A percentile compares a stretch with the other conserved stretches of the same genome.
phyloP scores from a whole-genome alignment of 2,888 invertebrate genomes.

The Meta bourneti region DNA sequence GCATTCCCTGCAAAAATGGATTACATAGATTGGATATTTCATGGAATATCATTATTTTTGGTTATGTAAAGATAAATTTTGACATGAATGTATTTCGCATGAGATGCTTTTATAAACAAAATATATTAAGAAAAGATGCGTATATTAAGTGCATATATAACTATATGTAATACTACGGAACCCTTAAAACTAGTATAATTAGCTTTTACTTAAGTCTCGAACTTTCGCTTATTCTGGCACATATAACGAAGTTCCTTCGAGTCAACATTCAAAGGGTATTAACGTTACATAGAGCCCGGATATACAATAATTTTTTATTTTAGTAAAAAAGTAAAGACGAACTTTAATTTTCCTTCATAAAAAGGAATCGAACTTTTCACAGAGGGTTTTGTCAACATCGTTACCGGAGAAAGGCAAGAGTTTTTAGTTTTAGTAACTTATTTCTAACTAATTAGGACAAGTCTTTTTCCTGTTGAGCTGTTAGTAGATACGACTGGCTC shows the following conservation, averaged over 20 bases:
- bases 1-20: no score
- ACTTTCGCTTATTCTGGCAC: background rate
- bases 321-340: background rate
- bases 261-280: background rate
- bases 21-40: no score
- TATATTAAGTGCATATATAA: background rate
- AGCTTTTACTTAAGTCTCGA: background rate
- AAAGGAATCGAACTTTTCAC: slow-evolving; percentile 43
- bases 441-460: slow-evolving; percentile 50
- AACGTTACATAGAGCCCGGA: background rate
- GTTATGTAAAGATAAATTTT: no score
- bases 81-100: no score
- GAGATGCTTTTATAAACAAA: no score
- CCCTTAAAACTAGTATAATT: background rate
- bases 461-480: slow-evolving; percentile 24
- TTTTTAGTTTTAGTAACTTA: slow-evolving; percentile 40
- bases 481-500: slow-evolving; percentile 10
- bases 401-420: slow-evolving; percentile 22
- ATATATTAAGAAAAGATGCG: background rate
- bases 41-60: no score
- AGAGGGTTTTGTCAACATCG: slow-evolving; percentile 54
- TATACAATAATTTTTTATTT: background rate
- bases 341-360: background rate
- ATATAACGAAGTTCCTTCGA: background rate
- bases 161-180: background rate